Conservation (phyloP, 1,140 invertebrate species). For the Bombus confusus region DNA sequence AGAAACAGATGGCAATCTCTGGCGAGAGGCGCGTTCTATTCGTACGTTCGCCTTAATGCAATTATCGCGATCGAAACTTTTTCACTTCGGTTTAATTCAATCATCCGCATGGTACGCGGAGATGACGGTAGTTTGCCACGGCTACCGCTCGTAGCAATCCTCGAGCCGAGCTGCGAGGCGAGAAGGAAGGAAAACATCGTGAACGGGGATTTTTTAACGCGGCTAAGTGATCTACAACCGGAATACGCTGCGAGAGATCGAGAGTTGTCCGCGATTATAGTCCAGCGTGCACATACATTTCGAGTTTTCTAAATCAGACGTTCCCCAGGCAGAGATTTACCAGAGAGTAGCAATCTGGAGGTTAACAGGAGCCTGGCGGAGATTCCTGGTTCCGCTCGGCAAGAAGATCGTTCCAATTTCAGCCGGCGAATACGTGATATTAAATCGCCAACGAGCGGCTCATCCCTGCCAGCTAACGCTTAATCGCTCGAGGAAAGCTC, state of each 20-base stretch:
- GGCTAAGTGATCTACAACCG: background rate
- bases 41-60: background rate
- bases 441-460: constrained; percentile 40
- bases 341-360: constrained; percentile 53
- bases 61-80: background rate
- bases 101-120: background rate
- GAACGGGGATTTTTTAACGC: background rate
- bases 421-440: constrained; percentile 57
- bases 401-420: constrained; percentile 59
- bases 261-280: constrained; percentile 40
- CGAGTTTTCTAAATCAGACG: constrained; percentile 45
- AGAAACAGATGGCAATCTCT: background rate
- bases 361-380: constrained; percentile 49
- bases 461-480: constrained; percentile 23
- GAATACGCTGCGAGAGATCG: constrained; percentile 34
- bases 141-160: too few relatives aligned
- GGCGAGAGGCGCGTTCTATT: background rate
- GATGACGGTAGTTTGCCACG: background rate
- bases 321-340: constrained; percentile 13
- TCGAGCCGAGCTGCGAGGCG: too few relatives aligned
- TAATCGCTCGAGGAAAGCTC: constrained; percentile 50
- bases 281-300: constrained; percentile 25
- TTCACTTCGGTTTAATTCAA: background rate
- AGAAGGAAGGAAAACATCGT: background rate
- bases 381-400: constrained; percentile 47